A percentile compares a stretch with the other conserved stretches of the same genome.
Conservation (phyloP, 2,888 invertebrate genomes). For the Sisyra nigra region DNA sequence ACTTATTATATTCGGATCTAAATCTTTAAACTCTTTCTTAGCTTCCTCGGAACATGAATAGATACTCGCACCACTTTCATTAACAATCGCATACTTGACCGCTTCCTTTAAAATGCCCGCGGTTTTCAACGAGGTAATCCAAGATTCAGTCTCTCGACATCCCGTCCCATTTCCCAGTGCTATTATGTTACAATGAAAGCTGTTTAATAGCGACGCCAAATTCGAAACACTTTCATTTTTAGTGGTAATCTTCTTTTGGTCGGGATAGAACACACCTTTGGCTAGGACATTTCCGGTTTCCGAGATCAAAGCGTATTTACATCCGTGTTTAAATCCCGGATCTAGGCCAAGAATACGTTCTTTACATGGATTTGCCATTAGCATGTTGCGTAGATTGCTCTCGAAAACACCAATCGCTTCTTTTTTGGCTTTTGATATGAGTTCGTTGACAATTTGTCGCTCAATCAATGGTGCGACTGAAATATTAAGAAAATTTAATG, state of each 20-base stretch:
- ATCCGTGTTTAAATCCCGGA: constrained; percentile 80
- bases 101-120: constrained; percentile 35
- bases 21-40: constrained; percentile 64
- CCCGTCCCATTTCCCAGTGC: constrained; percentile 86
- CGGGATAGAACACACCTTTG: constrained; percentile 52
- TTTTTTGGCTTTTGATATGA: constrained; percentile 61
- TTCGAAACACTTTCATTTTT: constrained; percentile 28
- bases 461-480: constrained; percentile 46
- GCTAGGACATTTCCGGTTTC: constrained; percentile 52
- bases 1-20: constrained; percentile 72
- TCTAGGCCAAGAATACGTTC: constrained; percentile 74
- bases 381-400: constrained; percentile 65
- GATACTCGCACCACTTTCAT: constrained; percentile 82
- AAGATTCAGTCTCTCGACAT: constrained; percentile 72
- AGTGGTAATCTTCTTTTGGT: constrained; percentile 18
- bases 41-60: constrained; percentile 81
- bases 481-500: constrained; percentile 23
- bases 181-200: constrained; percentile 55
- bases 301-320: constrained; percentile 73
- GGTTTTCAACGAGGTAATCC: constrained; percentile 44
- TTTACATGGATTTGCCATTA: constrained; percentile 65
- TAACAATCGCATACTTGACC: constrained; percentile 65
- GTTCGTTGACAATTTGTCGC: constrained; percentile 51
- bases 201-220: constrained; percentile 35
- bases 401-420: constrained; percentile 77